A percentile compares a stretch with the other conserved stretches of the same genome.
Evolutionary conservation across 2,113 vertebrate species (phyloP).

Genomic region (Ictidomys tridecemlineatus): DNA sequence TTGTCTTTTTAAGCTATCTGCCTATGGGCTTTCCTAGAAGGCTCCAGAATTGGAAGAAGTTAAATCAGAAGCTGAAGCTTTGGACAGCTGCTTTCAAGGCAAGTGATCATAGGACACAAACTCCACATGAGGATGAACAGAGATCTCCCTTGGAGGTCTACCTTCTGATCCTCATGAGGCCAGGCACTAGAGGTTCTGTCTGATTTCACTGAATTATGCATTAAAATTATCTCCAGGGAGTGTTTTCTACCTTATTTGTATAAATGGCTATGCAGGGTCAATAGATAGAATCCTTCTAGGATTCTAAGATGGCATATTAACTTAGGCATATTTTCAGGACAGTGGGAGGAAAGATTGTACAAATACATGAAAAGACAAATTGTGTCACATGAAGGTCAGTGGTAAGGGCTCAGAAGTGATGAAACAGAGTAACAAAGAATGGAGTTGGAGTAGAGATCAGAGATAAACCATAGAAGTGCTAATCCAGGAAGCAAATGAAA

Average conservation of each 20-base stretch:
- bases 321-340: neutral
- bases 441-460: neutral
- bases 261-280: neutral
- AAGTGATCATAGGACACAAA: neutral
- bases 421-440: neutral
- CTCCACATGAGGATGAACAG: neutral
- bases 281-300: neutral
- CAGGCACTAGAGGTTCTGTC: neutral
- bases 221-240: neutral
- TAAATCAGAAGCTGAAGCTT: neutral
- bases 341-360: neutral
- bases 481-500: neutral
- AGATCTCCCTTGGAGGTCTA: neutral
- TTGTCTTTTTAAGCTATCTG: neutral
- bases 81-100: neutral
- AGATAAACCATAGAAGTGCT: neutral
- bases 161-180: neutral
- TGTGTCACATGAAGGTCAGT: neutral
- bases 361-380: neutral
- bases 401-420: neutral
- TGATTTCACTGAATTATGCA: neutral
- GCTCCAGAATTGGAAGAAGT: neutral
- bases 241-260: neutral
- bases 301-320: neutral
- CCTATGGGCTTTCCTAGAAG: conserved; percentile 16